Conservation (phyloP, 2,113 vertebrate genomes). For the Mormyrus iriodes region DNA sequence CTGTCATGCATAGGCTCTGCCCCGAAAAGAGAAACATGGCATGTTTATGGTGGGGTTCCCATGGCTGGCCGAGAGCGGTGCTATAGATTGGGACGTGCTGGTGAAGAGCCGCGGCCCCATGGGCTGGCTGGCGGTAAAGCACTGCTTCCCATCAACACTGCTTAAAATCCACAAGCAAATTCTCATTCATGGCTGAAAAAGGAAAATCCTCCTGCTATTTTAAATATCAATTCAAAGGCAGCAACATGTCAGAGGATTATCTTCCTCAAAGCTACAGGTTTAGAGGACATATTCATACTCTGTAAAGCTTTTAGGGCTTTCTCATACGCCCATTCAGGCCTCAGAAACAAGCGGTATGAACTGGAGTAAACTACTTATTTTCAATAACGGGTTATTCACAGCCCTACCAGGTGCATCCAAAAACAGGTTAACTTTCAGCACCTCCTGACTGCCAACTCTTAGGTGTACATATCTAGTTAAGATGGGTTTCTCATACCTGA, state of each 20-base stretch:
- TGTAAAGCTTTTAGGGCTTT: background rate
- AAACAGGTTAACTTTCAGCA: background rate
- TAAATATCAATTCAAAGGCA: background rate
- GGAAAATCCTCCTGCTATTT: background rate
- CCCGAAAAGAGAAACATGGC: conserved; percentile 19
- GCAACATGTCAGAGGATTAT: conserved; percentile 6
- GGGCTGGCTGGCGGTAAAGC: background rate
- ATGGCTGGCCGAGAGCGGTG: background rate
- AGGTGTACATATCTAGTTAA: background rate
- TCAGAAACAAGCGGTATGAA: background rate
- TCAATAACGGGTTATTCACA: background rate
- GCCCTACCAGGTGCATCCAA: background rate
- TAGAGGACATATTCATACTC: background rate
- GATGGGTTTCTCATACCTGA: background rate
- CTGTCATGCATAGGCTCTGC: conserved; percentile 73
- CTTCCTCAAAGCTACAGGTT: background rate
- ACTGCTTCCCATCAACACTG: background rate
- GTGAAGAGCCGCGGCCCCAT: background rate
- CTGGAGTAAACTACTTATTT: background rate
- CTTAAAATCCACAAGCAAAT: background rate
- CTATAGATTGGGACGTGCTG: background rate
- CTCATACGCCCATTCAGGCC: background rate
- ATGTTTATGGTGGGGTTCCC: background rate
- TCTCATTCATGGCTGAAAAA: background rate
- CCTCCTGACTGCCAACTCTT: background rate